Conservation (phyloP, 2,888 invertebrate genomes). For the Agrilus cyanescens region DNA sequence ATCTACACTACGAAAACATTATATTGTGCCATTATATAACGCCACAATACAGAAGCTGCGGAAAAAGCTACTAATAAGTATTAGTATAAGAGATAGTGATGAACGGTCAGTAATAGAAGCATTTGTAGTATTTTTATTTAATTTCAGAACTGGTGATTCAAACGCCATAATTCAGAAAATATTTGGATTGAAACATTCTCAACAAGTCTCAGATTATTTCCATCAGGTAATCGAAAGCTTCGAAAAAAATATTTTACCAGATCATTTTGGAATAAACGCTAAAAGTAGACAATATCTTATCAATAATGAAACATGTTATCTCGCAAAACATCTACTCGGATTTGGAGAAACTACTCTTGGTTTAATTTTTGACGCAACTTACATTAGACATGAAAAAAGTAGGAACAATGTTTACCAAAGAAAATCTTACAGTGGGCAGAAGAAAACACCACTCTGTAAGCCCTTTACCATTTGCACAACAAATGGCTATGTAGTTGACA, state of each 20-base stretch:
- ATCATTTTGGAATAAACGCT: too few relatives aligned
- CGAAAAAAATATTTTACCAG: constrained; percentile 3
- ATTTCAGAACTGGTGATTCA: constrained; percentile 7
- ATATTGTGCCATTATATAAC: too few relatives aligned
- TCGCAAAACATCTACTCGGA: too few relatives aligned
- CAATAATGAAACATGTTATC: too few relatives aligned
- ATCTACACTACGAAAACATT: too few relatives aligned
- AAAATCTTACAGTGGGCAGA: constrained; percentile 13
- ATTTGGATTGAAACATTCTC: constrained; percentile 1
- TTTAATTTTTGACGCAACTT: constrained; percentile 15
- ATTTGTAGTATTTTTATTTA: constrained; percentile 8
- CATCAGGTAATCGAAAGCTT: neutral
- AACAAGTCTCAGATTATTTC: constrained; percentile 1
- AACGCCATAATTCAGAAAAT: constrained; percentile 3
- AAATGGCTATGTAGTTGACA: constrained; percentile 14
- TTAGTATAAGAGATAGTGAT: too few relatives aligned
- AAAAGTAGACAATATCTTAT: too few relatives aligned
- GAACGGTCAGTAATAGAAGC: constrained; percentile 3
- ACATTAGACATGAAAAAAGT: constrained; percentile 15
- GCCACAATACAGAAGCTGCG: too few relatives aligned
- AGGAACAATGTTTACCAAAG: constrained; percentile 13
- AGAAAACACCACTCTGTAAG: constrained; percentile 14
- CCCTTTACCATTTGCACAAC: constrained; percentile 16
- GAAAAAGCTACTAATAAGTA: too few relatives aligned
- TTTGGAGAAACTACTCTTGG: constrained; percentile 5